Evolutionary conservation across 2,888 invertebrate genomes (phyloP), one percentile per base, ranked within the genome.

Genomic region (Escarpia spicata): DNA sequence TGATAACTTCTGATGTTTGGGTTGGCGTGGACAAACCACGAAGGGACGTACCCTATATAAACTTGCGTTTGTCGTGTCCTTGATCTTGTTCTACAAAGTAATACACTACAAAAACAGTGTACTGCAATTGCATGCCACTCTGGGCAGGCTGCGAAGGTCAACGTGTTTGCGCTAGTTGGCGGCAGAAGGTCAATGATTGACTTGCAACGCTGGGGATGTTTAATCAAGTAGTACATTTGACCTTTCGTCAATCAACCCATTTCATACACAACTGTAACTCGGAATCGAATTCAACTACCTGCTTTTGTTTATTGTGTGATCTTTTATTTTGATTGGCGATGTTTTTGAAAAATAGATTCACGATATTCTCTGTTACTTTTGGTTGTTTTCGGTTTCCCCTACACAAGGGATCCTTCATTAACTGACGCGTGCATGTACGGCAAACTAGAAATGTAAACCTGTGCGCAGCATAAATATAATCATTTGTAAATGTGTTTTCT

Each of bases 151-250:
- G 26, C 9, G 52, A 52, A 75, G n/a, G 75, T 75, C 75, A 75
- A n/a, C 26, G 19, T 75, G 75, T 26, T 3, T 4, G 75, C n/a
- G 26, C 75, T 75, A 26, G 75, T 75, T 75, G n/a, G 75, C 19
- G 75, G 6, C 26, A 75, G 75, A n/a, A 75, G 26, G 26, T 75
- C n/a, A 75, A 26, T n/a, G 75, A 3, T 75, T 75, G 75, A 75
- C 75, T 26, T 26, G 75, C 26, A 26, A 75, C 75, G n/a, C 19
- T 26, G 26, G 75, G 19, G 19, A 75, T 26, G 52, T 75, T 75
- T 75, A 75, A 75, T 26, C 75, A 75, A 75, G 75, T 75, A 75
- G 75, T n/a, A 75, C 75, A n/a, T 75, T n/a, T 75, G 75, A 75
- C 75, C 75, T 75, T 75, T 75, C n/a, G 75, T 19, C n/a, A 75